Percentiles rank a stretch among this genome's conserved stretches.
These are phyloP conservation scores for Hyperopisus bebe DNA, from an alignment of 2,113 vertebrate species.

Conservation along the genomic window DNA sequence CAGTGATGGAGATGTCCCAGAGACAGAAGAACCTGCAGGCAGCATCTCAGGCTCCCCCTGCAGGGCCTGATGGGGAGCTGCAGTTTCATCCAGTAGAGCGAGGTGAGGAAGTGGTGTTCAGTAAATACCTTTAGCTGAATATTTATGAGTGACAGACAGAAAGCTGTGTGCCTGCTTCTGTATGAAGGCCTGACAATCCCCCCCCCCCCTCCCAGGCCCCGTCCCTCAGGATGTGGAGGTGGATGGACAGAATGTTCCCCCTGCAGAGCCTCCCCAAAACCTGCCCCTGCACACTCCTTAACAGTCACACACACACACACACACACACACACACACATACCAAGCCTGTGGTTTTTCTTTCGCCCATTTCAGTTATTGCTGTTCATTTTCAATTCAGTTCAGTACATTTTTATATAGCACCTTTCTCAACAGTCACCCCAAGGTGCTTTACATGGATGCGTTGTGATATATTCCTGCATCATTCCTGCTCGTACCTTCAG, in stretches of 20 bases:
- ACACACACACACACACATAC: not conserved
- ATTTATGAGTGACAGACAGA: not conserved
- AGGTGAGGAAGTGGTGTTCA: slow-evolving; percentile 27
- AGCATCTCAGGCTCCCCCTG: slow-evolving; percentile 41
- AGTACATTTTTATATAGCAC: not conserved
- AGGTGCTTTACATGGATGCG: not conserved
- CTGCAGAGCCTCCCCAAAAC: slow-evolving; percentile 65
- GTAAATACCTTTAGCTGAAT: not conserved
- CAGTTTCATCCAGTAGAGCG: slow-evolving; percentile 57
- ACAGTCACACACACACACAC: slow-evolving; percentile 11
- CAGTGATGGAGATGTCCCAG: slow-evolving; percentile 79
- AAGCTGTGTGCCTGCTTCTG: not conserved
- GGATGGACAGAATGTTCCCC: slow-evolving; percentile 46
- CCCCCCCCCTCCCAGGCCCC: slow-evolving; percentile 28
- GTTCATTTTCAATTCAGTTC: not conserved
- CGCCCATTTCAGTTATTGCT: not conserved
- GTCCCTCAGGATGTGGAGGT: slow-evolving; percentile 35
- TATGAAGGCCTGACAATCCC: not conserved
- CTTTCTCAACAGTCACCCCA: not conserved
- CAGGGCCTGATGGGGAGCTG: slow-evolving; percentile 62
- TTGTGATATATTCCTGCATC: not conserved
- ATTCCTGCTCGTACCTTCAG: not conserved
- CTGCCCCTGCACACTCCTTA: slow-evolving; percentile 53
- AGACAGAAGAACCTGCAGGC: slow-evolving; percentile 65
- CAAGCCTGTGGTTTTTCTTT: not conserved